phyloP scores from a whole-genome alignment of 2,888 invertebrate genomes.

The Cantharis lateralis region DNA sequence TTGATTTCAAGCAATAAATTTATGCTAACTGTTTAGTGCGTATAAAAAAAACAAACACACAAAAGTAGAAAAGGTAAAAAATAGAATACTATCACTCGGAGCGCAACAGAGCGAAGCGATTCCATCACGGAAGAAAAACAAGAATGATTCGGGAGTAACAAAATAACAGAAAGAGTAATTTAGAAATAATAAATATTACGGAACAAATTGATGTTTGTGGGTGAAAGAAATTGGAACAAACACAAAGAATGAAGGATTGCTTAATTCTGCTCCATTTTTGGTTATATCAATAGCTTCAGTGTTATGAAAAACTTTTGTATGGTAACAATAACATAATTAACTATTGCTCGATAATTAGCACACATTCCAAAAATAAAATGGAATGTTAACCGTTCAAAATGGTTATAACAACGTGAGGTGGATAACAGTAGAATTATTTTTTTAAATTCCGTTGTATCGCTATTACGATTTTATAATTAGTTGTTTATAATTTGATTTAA shows the following conservation, averaged over 20 bases:
- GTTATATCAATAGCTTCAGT: background rate
- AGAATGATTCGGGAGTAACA: background rate
- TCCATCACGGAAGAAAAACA: background rate
- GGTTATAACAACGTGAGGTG: background rate
- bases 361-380: background rate
- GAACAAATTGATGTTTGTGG: background rate
- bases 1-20: background rate
- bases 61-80: background rate
- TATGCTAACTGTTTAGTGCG: background rate
- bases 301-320: background rate
- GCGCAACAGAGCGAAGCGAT: background rate
- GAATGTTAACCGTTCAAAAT: background rate
- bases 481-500: background rate
- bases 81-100: background rate
- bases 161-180: background rate
- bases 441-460: background rate
- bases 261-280: background rate
- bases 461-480: background rate
- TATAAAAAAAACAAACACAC: background rate
- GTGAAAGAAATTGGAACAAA: background rate
- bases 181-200: background rate
- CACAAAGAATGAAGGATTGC: background rate
- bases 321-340: background rate
- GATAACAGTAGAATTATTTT: background rate
- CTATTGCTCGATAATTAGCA: background rate